Evolutionary conservation across 2,888 invertebrate species (phyloP).

Genomic region (Parnassius smintheus): DNA sequence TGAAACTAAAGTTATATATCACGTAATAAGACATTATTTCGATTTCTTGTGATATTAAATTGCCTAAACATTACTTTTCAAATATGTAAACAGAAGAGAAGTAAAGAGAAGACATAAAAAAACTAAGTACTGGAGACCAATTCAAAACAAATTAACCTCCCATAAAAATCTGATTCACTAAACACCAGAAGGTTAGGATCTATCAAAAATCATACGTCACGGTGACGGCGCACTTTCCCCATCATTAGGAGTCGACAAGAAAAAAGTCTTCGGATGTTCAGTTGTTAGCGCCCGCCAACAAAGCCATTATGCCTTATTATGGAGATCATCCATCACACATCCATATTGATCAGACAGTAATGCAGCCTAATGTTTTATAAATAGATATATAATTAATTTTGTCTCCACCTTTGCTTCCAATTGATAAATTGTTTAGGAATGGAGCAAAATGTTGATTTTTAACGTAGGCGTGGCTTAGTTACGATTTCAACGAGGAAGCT

Average conservation of each 20-base stretch:
- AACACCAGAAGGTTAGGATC: conserved; percentile 68
- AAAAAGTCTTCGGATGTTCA: conserved; percentile 68
- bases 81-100: no score
- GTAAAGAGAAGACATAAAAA: no score
- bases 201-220: conserved; percentile 67
- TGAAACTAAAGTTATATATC: no score
- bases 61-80: no score
- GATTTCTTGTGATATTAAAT: no score
- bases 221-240: conserved; percentile 68
- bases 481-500: conserved; percentile 59
- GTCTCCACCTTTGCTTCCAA: conserved; percentile 73
- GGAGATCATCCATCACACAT: conserved; percentile 76
- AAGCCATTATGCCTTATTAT: conserved; percentile 80
- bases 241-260: conserved; percentile 69
- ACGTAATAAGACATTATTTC: no score
- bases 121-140: conserved; percentile 43
- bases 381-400: conserved; percentile 80
- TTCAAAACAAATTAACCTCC: conserved; percentile 67
- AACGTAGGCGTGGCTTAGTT: conserved; percentile 64
- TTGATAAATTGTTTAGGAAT: conserved; percentile 75
- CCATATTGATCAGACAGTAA: conserved; percentile 78
- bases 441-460: conserved; percentile 63
- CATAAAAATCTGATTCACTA: conserved; percentile 59
- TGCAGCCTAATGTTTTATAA: conserved; percentile 79
- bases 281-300: conserved; percentile 73